Percentiles rank a stretch among this genome's conserved stretches.
phyloP scores from a whole-genome alignment of 2,888 invertebrate genomes.

The Aradus depressus region DNA sequence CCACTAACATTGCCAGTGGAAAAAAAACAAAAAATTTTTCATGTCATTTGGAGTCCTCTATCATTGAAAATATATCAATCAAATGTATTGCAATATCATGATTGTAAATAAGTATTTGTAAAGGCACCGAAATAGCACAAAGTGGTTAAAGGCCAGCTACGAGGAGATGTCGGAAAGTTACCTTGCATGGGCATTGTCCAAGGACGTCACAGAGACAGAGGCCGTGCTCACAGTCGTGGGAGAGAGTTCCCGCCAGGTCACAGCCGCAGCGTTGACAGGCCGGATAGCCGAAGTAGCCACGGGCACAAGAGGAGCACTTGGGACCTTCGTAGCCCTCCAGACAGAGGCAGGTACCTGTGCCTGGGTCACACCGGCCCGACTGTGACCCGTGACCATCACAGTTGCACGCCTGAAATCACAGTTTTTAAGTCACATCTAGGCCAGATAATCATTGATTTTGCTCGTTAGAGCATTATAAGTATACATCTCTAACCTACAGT shows the following conservation, averaged over 20 bases:
- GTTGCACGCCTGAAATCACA: slow-evolving; percentile 46
- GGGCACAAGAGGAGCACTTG: slow-evolving; percentile 70
- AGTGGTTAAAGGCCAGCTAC: too few relatives aligned
- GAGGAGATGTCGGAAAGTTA: too few relatives aligned
- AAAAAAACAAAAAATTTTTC: too few relatives aligned
- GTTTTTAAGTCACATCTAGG: background rate
- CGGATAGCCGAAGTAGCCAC: slow-evolving; percentile 82
- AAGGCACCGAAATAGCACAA: too few relatives aligned
- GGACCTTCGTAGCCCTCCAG: slow-evolving; percentile 61
- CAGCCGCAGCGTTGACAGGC: slow-evolving; percentile 53
- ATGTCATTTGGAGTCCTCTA: too few relatives aligned
- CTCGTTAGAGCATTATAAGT: too few relatives aligned
- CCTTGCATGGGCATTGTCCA: slow-evolving; percentile 87
- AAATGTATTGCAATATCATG: background rate
- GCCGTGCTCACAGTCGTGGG: slow-evolving; percentile 47
- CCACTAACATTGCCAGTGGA: too few relatives aligned
- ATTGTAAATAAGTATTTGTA: too few relatives aligned
- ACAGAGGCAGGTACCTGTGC: slow-evolving; percentile 63
- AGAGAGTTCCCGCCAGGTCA: slow-evolving; percentile 51
- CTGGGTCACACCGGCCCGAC: slow-evolving; percentile 52
- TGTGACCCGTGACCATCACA: slow-evolving; percentile 61
- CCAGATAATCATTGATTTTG: background rate
- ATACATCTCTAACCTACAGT: too few relatives aligned
- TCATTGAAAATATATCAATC: too few relatives aligned
- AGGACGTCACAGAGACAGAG: slow-evolving; percentile 56